Evolutionary conservation across 1,140 invertebrate species (phyloP), one percentile per base, ranked within the genome.

Genomic region (Drosophila jambulina): DNA sequence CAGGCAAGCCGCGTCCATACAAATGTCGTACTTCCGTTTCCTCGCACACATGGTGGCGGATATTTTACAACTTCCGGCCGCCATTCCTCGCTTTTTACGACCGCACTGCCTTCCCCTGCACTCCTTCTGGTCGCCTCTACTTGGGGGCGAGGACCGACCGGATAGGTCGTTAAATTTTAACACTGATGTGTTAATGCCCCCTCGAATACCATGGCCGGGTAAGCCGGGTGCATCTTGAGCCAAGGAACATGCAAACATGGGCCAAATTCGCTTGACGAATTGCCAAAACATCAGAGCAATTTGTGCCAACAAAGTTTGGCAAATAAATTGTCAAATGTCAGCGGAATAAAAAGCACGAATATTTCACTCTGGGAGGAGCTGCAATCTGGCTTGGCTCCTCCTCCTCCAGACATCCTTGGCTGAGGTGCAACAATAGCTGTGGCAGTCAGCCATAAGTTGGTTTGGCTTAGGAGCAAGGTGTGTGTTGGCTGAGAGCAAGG

Each of bases 151-250:
- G 34, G 49, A 51, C 34, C 48, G 45, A n/a, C 25, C 17, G 43
- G 54, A 62, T 51, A 59, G 76, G 63, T 88, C 83, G 84, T 87
- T 83, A 87, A 87, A 87, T 88, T 87, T 87, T 78, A 87, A 87
- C 84, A 83, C 83, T 78, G 80, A 88, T 87, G 83, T 87, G 83
- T 88, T 87, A 87, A 87, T 88, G 84, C 76, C 71, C 60, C 67
- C 56, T 42, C 57, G 46, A 65, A 29, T 51, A 74, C 32, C 34
- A 4, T 46, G 36, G 36, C n/a, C 49, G 46, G 46, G 40, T 38
- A 36, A 46, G 27, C 49, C 45, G 40, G 67, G 67, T 76, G 60
- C 78, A 76, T 17, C 68, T 71, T 25, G 46, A 15, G 43, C 53
- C 43, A 60, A 54, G n/a, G 48, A 60, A 32, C 23, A 8, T 40